These are phyloP conservation scores for Silurus lanzhouensis DNA, from an alignment of 2,797 vertebrate species.

Conservation along the genomic window DNA sequence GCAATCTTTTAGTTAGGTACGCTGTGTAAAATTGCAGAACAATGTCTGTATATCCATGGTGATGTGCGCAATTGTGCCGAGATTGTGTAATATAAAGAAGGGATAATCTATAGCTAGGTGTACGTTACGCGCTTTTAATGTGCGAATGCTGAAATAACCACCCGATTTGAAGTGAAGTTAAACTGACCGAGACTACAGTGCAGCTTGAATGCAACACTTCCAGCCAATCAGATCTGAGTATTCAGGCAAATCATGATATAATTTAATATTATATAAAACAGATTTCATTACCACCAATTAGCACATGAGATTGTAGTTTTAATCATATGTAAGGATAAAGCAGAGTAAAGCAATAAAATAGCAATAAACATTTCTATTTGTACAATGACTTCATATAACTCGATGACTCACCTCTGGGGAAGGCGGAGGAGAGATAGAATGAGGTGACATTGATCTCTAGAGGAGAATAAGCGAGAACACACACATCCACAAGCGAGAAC, in stretches of 20 bases:
- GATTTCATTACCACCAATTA: neutral
- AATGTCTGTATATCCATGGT: neutral
- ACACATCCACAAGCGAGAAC: too few relatives aligned
- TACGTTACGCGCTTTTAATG: too few relatives aligned
- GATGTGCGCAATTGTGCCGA: neutral
- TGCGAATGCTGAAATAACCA: too few relatives aligned
- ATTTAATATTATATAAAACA: neutral
- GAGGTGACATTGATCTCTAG: slow-evolving; percentile 90
- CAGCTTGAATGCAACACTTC: too few relatives aligned
- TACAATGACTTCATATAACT: neutral
- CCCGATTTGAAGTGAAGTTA: too few relatives aligned
- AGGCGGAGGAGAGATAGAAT: slow-evolving; percentile 82
- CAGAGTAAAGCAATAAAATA: neutral
- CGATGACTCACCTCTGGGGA: slow-evolving; percentile 86
- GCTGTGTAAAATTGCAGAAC: neutral
- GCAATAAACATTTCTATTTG: neutral
- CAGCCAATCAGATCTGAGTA: too few relatives aligned
- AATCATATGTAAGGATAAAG: neutral
- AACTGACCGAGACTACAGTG: too few relatives aligned
- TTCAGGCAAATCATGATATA: too few relatives aligned
- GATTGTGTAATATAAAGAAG: neutral
- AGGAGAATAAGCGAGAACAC: slow-evolving; percentile 36
- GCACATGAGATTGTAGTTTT: neutral
- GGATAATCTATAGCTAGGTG: too few relatives aligned
- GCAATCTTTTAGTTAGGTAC: neutral